Evolutionary conservation across 1,140 invertebrate species (phyloP), one percentile per base, ranked within the genome.

Genomic region (Coboldia fuscipes): DNA sequence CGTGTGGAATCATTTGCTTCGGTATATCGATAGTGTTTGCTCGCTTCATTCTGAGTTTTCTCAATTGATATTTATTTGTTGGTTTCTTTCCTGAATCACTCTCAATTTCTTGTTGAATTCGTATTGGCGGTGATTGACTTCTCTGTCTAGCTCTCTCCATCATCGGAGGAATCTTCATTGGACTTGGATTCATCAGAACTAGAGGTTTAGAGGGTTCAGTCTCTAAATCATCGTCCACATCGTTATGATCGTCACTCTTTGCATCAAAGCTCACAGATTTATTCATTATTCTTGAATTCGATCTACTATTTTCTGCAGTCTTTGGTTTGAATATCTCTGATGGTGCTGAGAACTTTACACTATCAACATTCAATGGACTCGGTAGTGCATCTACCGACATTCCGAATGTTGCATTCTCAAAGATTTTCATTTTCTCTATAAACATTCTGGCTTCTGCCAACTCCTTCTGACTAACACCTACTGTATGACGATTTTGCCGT

Each of bases 21-120:
- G 79, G 78, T 46, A 85, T 82, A 45, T 86, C 80, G 38, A 86
- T 82, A 2, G 81, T 86, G 37, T 86, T 86, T 0, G 80, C 80
- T 16, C 82, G 62, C 57, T 84, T 85, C 65, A 84, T 81, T 41
- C 75, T 70, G 3, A 69, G 58, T 44, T 78, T 79, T 42, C 78
- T 79, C 23, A 55, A 65, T 21, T 54, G 63, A 39, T 74, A 75
- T 40, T 33, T 41, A 33, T 44, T 46, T 12, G 24, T 41, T 27
- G 40, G 35, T 30, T 40, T 44, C 16, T 36, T 40, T 24, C 33
- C 23, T 19, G 19, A 18, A 1, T 7, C 17, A 19, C 33, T 28
- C 15, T 30, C 23, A 6, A 14, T 13, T 30, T 37, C 36, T 13
- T 39, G 39, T 30, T 14, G 31, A 28, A 22, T 38, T 17, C 7